phyloP scores from a whole-genome alignment of 1,140 invertebrate genomes.

The Nasonia giraulti region DNA sequence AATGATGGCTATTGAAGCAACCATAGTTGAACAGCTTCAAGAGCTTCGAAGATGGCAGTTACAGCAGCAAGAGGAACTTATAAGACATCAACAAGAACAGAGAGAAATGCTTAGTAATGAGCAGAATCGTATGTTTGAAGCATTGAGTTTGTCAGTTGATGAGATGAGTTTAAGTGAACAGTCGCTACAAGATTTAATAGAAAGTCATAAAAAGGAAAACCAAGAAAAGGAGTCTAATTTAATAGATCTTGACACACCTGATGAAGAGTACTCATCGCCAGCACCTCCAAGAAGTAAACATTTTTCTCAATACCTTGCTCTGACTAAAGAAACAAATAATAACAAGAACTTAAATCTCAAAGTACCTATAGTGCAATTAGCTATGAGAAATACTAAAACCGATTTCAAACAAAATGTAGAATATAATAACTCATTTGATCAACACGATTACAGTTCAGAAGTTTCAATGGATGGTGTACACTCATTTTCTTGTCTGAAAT shows the following conservation, averaged over 20 bases:
- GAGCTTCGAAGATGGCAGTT: constrained; percentile 64
- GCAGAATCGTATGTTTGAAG: constrained; percentile 63
- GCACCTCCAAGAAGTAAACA: constrained; percentile 1
- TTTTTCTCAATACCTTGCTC: constrained; percentile 4
- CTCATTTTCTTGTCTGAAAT: constrained; percentile 53
- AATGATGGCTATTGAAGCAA: constrained; percentile 62
- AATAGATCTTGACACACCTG: constrained; percentile 47
- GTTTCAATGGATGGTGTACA: constrained; percentile 57
- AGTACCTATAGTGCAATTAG: constrained; percentile 12
- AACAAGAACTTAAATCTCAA: constrained; percentile 14
- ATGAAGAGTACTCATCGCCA: constrained; percentile 3
- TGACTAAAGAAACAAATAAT: constrained; percentile 24
- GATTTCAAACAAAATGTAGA: constrained; percentile 10
- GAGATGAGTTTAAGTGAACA: constrained; percentile 45
- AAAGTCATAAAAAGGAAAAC: constrained; percentile 8
- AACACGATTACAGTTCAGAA: constrained; percentile 35
- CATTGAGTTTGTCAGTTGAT: constrained; percentile 58
- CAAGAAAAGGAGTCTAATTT: constrained; percentile 16
- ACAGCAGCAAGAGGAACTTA: constrained; percentile 61
- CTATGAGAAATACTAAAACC: constrained; percentile 23
- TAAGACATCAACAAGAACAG: constrained; percentile 65
- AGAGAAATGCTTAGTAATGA: constrained; percentile 61
- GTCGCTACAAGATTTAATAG: constrained; percentile 8
- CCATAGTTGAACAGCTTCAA: constrained; percentile 62
- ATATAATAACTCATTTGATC: constrained; percentile 37